These are phyloP conservation scores for Aphyosemion australe DNA, from an alignment of 2,113 vertebrate genomes.

Conservation along the genomic window DNA sequence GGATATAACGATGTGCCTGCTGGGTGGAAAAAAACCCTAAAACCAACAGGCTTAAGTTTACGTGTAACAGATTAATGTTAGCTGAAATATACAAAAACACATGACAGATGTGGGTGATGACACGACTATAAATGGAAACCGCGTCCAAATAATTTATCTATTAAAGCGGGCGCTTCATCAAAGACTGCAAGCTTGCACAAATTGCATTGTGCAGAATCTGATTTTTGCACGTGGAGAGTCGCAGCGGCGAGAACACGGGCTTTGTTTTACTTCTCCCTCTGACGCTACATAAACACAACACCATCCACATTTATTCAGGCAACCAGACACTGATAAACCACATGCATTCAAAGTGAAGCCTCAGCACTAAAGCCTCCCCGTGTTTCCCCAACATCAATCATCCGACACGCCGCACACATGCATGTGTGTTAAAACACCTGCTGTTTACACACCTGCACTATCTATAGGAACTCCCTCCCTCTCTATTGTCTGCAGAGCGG, in stretches of 20 bases:
- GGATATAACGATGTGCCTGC: conserved; percentile 21
- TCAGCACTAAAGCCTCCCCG: conserved; percentile 74
- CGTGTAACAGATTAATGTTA: conserved; percentile 2
- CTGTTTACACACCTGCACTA: conserved; percentile 66
- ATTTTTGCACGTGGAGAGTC: conserved; percentile 26
- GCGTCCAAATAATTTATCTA: conserved; percentile 27
- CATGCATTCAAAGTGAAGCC: conserved; percentile 64
- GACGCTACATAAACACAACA: conserved; percentile 34
- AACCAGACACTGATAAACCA: conserved; percentile 64
- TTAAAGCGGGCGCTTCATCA: conserved; percentile 18
- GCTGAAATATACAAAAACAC: conserved; percentile 40
- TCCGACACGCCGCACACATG: conserved; percentile 9
- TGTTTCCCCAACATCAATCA: conserved; percentile 69
- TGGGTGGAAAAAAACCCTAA: conserved; percentile 8
- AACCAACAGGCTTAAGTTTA: conserved; percentile 3
- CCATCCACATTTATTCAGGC: conserved; percentile 34
- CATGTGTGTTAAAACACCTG: conserved; percentile 56
- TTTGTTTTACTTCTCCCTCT: conserved; percentile 9
- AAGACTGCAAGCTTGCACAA: conserved; percentile 37
- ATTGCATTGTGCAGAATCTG: conserved; percentile 31
- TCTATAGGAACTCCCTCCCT: conserved; percentile 58
- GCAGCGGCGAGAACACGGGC: conserved; percentile 9
- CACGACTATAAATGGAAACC: conserved; percentile 29
- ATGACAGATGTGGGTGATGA: conserved; percentile 17
- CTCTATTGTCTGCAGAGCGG: conserved; percentile 41